Conservation (phyloP, 2,888 invertebrate species). For the Cerastis leucographa region DNA sequence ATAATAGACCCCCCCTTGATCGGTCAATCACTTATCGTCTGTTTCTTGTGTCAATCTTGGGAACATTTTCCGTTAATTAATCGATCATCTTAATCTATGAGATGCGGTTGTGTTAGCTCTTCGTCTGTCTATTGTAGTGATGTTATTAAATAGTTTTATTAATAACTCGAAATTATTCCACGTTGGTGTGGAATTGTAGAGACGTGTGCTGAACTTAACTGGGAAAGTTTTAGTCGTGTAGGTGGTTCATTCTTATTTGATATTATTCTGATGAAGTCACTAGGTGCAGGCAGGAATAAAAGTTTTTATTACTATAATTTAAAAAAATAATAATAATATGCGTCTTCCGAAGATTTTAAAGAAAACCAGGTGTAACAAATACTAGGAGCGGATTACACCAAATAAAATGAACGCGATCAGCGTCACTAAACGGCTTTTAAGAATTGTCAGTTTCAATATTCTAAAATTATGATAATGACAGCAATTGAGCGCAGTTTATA, state of each 20-base stretch:
- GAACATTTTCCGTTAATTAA: constrained; percentile 49
- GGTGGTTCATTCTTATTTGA: not conserved
- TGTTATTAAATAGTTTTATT: constrained; percentile 23
- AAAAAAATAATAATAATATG: not conserved
- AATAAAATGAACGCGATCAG: not conserved
- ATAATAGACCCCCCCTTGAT: constrained; percentile 42
- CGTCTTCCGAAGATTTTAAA: not conserved
- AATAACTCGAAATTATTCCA: constrained; percentile 47
- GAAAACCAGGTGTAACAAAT: not conserved
- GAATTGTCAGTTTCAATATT: not conserved
- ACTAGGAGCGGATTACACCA: not conserved
- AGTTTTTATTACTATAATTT: not conserved
- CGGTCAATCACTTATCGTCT: constrained; percentile 33
- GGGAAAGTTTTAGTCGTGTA: not conserved
- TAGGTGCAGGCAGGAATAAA: not conserved
- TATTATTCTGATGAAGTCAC: not conserved
- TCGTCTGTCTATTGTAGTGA: constrained; percentile 34
- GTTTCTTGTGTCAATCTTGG: constrained; percentile 49
- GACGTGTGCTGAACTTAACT: not conserved
- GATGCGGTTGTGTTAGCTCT: constrained; percentile 24
- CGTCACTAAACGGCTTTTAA: not conserved
- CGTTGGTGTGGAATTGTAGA: not conserved
- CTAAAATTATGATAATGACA: not conserved
- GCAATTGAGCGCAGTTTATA: not conserved
- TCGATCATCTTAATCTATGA: constrained; percentile 23